Evolutionary conservation across 1,140 invertebrate species (phyloP).

Genomic region (Ips typographus): DNA sequence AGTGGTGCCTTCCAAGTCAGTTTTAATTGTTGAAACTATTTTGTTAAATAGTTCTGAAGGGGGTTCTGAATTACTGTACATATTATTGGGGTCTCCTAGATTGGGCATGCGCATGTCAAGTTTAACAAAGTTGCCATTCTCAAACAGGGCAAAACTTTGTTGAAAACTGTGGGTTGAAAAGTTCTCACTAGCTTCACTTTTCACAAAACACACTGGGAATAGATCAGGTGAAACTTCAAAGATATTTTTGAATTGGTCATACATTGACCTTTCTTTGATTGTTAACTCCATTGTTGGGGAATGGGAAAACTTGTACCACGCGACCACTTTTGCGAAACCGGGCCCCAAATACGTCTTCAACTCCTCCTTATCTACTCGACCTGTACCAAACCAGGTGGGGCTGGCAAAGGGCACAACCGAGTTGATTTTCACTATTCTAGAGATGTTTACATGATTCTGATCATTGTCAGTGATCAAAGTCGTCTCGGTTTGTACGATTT

Average conservation of each 20-base stretch:
- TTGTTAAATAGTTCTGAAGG: conserved; percentile 38
- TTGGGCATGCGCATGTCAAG: conserved; percentile 45
- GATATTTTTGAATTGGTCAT: conserved; percentile 38
- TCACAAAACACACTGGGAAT: conserved; percentile 45
- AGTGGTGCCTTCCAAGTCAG: conserved; percentile 37
- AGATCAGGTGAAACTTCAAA: conserved; percentile 37
- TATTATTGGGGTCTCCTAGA: conserved; percentile 44
- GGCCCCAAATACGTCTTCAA: conserved; percentile 35
- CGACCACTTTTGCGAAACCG: conserved; percentile 37
- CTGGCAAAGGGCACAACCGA: conserved; percentile 40
- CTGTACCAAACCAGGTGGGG: conserved; percentile 34
- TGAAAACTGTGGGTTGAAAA: conserved; percentile 42
- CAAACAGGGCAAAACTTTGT: conserved; percentile 44
- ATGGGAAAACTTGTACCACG: conserved; percentile 40
- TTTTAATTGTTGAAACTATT: conserved; percentile 39
- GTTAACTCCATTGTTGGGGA: conserved; percentile 34
- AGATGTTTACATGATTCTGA: conserved; percentile 39
- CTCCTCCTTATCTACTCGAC: conserved; percentile 39
- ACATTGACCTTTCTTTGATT: conserved; percentile 40
- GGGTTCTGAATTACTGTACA: conserved; percentile 42
- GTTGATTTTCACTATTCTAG: conserved; percentile 41
- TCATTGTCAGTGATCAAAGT: conserved; percentile 43
- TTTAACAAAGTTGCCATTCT: conserved; percentile 39
- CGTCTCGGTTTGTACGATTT: conserved; percentile 40
- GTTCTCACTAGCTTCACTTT: conserved; percentile 35